Conservation (phyloP, 2,113 vertebrate species). For the Anoura caudifer region DNA sequence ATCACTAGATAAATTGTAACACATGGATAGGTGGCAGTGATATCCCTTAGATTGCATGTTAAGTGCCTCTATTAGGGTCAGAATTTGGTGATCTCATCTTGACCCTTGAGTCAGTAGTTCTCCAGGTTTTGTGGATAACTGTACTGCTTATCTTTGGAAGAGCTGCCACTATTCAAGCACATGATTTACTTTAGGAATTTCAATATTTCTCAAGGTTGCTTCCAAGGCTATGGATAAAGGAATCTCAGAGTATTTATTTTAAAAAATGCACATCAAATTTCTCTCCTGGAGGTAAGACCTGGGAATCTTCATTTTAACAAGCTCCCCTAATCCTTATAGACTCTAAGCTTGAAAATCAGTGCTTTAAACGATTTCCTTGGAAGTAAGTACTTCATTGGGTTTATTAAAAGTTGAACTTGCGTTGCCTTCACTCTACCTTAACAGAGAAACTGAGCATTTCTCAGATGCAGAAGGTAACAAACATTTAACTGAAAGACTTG, state of each 20-base stretch:
- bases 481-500: background rate
- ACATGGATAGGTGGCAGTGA: background rate
- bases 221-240: background rate
- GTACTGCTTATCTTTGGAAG: background rate
- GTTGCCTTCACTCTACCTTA: background rate
- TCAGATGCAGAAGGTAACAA: background rate
- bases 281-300: background rate
- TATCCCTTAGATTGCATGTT: background rate
- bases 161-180: background rate
- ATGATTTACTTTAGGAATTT: background rate
- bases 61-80: background rate
- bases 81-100: background rate
- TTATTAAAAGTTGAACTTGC: background rate
- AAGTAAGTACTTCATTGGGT: background rate
- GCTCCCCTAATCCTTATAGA: background rate
- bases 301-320: background rate
- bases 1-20: background rate
- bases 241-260: background rate
- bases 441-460: background rate
- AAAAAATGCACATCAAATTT: background rate
- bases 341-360: background rate
- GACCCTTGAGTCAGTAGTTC: background rate
- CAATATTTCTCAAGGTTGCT: background rate
- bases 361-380: background rate
- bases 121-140: background rate